These are phyloP conservation scores for Hydractinia echinata DNA, from an alignment of 30 jellyfish, hydroid and myxozoan species.

Conservation along the genomic window DNA sequence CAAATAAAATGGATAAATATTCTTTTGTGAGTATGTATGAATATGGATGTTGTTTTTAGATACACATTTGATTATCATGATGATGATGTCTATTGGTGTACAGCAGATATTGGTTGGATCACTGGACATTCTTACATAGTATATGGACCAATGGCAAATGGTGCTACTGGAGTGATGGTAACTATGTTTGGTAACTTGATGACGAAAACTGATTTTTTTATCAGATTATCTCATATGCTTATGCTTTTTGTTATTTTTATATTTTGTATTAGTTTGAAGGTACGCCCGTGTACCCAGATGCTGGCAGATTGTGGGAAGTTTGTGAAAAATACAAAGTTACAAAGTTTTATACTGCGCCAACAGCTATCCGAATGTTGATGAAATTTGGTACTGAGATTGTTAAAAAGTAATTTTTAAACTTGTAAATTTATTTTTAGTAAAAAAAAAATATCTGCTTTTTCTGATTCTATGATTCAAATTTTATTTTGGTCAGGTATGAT, in stretches of 20 bases:
- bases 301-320: conserved; percentile 95
- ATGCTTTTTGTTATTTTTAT: not conserved
- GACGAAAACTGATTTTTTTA: not conserved
- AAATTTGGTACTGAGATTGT: conserved; percentile 77
- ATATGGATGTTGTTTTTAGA: conserved; percentile 12
- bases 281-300: conserved; percentile 93
- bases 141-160: conserved; percentile 97
- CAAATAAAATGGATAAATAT: not conserved
- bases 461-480: not conserved
- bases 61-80: conserved; percentile 82
- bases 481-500: conserved; percentile 47
- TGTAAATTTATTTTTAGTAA: no score
- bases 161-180: conserved; percentile 92
- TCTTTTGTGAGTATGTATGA: not conserved
- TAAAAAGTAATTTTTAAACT: conserved; percentile 40
- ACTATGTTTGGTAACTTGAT: not conserved
- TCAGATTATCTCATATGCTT: not conserved
- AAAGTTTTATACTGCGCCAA: conserved; percentile 94
- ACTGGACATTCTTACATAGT: conserved; percentile 96
- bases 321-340: conserved; percentile 81
- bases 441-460: not conserved
- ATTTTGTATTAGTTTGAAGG: conserved; percentile 80
- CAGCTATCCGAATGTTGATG: conserved; percentile 91
- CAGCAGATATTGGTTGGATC: conserved; percentile 99
- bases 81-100: conserved; percentile 92